These are phyloP conservation scores for Crocallis elinguaria DNA, from an alignment of 2,888 invertebrate genomes.

Conservation along the genomic window DNA sequence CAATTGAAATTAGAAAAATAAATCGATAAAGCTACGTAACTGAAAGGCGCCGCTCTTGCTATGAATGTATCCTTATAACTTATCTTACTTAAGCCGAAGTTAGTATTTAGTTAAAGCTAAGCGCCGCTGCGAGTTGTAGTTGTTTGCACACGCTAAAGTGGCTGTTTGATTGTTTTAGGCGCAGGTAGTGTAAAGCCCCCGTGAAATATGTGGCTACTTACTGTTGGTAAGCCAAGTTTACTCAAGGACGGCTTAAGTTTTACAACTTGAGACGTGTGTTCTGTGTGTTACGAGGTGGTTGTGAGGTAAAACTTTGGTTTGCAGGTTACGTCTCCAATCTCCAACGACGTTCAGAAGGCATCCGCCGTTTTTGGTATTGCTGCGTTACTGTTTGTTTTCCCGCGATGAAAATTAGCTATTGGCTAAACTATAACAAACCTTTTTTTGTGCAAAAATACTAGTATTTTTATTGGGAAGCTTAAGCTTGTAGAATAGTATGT, in stretches of 20 bases:
- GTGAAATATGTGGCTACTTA: conserved; percentile 82
- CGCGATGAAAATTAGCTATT: too few species aligned
- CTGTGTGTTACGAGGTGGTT: conserved; percentile 28
- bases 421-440: too few species aligned
- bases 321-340: too few species aligned
- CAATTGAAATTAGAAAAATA: background rate
- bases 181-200: conserved; percentile 72
- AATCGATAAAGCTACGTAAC: background rate
- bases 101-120: conserved; percentile 81
- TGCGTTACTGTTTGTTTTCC: too few species aligned
- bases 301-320: background rate
- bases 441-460: too few species aligned
- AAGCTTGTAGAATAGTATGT: too few species aligned
- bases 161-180: conserved; percentile 82
- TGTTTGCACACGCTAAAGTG: conserved; percentile 55
- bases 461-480: too few species aligned
- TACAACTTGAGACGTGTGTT: conserved; percentile 62
- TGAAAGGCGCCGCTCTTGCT: conserved; percentile 28
- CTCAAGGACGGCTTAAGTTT: conserved; percentile 66
- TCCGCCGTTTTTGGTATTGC: too few species aligned
- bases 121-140: conserved; percentile 46
- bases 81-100: conserved; percentile 78
- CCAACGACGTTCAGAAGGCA: too few species aligned
- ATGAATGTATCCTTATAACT: conserved; percentile 50
- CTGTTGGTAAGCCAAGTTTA: conserved; percentile 76